Base-by-base conservation (phyloP, 2,113 vertebrate species). In the Chionis minor region DNA sequence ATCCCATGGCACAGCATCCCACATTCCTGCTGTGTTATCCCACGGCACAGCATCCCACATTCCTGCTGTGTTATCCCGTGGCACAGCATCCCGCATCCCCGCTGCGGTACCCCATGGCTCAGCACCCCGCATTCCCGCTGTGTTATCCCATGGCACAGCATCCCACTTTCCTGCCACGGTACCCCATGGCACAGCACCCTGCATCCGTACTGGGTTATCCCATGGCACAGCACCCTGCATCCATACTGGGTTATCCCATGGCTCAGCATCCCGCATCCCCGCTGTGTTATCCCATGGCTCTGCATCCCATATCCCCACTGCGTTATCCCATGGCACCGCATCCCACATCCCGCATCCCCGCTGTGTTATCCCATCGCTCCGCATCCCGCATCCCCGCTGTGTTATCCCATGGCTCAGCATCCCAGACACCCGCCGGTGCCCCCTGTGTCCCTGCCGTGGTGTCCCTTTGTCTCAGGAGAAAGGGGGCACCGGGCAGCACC, bases 401-500 rank as follows among this genome's bases (percentile, higher is more conserved):
- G 3, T 12, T 20, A 35, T 17, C 58, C n/a, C 22, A 61, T 35
- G 58, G 44, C 45, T 32, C 33, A 62, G 44, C 32, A 33, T 3
- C 22, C 54, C 54, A 1, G 2, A 23, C 2, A 0, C 35, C 26
- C 2, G 0, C 33, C 3, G 0, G 27, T 65, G 72, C 8, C 44
- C 24, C 16, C 72, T 2, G 0, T 19, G 47, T 22, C 63, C 71
- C 66, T 33, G 40, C 40, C 87, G 10, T 0, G 14, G 10, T 22
- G 59, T 3, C 90, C 61, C 66, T 40, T 3, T 6, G 6, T 33
- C 61, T 9, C 8, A 1, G 65, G 5, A 35, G 24, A 17, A 38
- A 26, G 35, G 33, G 40, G 52, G 3, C 81, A 30, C 30, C 5
- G 1, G 21, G 10, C 47, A 49, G 47, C 47, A 22, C 47, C 10